Conservation (phyloP, 2,113 vertebrate genomes). For the Dissostichus mawsoni region DNA sequence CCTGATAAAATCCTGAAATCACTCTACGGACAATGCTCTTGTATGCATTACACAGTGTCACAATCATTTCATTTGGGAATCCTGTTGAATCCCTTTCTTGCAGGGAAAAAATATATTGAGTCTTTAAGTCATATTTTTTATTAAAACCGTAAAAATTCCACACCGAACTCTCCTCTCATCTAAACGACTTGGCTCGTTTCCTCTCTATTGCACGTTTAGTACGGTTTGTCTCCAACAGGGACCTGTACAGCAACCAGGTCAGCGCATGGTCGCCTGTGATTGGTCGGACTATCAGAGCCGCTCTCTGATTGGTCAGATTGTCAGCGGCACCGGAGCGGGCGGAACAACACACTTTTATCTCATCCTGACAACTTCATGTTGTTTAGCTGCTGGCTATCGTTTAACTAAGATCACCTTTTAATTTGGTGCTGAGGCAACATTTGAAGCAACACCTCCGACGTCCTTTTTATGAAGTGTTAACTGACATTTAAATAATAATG, state of each 20-base stretch:
- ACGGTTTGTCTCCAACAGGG: conserved; percentile 14
- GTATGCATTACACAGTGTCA: too few species aligned
- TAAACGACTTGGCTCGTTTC: neutral
- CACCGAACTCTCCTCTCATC: too few species aligned
- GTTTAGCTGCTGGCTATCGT: neutral
- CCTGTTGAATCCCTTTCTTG: too few species aligned
- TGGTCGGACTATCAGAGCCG: conserved; percentile 18
- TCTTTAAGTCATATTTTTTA: too few species aligned
- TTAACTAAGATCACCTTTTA: neutral
- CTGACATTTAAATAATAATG: neutral
- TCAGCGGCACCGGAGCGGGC: neutral
- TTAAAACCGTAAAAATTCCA: too few species aligned
- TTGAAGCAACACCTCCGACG: neutral
- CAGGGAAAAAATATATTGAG: too few species aligned
- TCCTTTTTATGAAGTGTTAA: neutral
- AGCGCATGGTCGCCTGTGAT: conserved; percentile 3
- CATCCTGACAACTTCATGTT: neutral
- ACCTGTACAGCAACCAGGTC: conserved; percentile 2
- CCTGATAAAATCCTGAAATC: too few species aligned
- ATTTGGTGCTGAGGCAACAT: fast-evolving
- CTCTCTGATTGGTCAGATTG: conserved; percentile 53
- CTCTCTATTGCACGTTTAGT: conserved; percentile 12
- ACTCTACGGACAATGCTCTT: too few species aligned
- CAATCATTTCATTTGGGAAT: too few species aligned
- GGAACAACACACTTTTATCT: neutral